These are phyloP conservation scores for Abscondita cerata DNA, from an alignment of 2,888 invertebrate genomes.

Conservation along the genomic window DNA sequence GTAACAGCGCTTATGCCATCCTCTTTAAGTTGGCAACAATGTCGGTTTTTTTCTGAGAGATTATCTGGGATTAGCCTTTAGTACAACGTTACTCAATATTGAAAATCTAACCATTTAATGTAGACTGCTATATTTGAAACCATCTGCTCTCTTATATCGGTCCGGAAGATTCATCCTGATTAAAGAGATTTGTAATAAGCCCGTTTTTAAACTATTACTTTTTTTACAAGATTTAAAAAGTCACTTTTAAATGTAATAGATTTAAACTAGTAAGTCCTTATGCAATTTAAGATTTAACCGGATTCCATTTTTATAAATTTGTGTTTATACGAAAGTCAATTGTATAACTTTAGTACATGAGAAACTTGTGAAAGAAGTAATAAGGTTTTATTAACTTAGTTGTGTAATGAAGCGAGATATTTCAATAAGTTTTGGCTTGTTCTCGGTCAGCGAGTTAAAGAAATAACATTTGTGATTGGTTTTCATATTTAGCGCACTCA, in stretches of 20 bases:
- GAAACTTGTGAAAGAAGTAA: too few relatives aligned
- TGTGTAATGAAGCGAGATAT: slow-evolving; percentile 18
- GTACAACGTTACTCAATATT: slow-evolving; percentile 48
- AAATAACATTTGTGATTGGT: slow-evolving; percentile 24
- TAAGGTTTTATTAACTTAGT: slow-evolving; percentile 16
- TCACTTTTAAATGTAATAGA: slow-evolving; percentile 1
- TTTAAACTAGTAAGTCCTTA: slow-evolving; percentile 4
- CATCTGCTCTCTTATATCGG: slow-evolving; percentile 29
- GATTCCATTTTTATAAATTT: not conserved
- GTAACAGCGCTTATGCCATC: slow-evolving; percentile 44
- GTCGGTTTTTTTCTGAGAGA: slow-evolving; percentile 36
- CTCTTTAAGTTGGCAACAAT: slow-evolving; percentile 42
- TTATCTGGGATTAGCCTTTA: slow-evolving; percentile 46
- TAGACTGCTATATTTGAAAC: slow-evolving; percentile 29
- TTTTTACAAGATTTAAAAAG: slow-evolving; percentile 18
- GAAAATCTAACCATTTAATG: slow-evolving; percentile 38
- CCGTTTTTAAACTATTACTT: slow-evolving; percentile 9
- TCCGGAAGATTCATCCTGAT: slow-evolving; percentile 22
- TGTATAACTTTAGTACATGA: too few relatives aligned
- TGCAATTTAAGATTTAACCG: not conserved
- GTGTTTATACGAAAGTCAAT: not conserved
- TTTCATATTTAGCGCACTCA: slow-evolving; percentile 10
- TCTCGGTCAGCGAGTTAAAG: slow-evolving; percentile 20
- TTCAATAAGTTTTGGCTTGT: slow-evolving; percentile 16
- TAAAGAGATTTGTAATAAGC: slow-evolving; percentile 15